Base-by-base conservation (phyloP, 2,113 vertebrate species). In the Corynorhinus townsendii region DNA sequence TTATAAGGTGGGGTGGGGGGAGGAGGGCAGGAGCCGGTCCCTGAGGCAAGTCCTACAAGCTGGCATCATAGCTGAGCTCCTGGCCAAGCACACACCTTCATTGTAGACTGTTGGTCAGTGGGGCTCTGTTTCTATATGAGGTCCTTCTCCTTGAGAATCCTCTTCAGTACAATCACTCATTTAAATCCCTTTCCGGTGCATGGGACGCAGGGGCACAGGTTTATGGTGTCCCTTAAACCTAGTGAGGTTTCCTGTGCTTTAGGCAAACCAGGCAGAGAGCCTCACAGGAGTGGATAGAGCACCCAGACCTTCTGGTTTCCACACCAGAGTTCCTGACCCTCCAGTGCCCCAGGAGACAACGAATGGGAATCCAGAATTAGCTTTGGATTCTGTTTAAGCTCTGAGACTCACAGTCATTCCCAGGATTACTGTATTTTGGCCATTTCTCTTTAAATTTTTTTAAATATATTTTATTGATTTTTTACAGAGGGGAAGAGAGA, bases 51-150 rank as follows among this genome's bases (percentile, higher is more conserved):
- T 28, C 59, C 17, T 5, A 12, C 19, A 20, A 11, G 24, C 68
- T 26, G 24, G 11, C 1, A 1, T 5, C 7, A 5, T 28, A 33
- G 7, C 7, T 3, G 15, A 52, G 4, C 11, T n/a, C 12, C 0
- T 4, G 8, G 3, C 3, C 22, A 7, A 19, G 30, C 16, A 8
- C 33, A 11, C 0, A 6, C 6, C 28, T 75, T 35, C 40, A 3
- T 1, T 20, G 8, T 24, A 3, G 8, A 90, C 10, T 28, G n/a
- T 38, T 3, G 16, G 7, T 72, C 43, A 45, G 4, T 26, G 30
- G 11, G 16, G 35, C 11, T 30, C 19, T 84, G 52, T 54, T n/a
- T 69, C 16, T 20, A 2, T 17, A 33, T 22, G n/a, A 33, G 15
- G 66, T 38, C 86, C 43, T 49, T 9, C 77, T 33, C 45, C 47